Evolutionary conservation across 2,113 vertebrate species (phyloP).

Genomic region (Oostethus manadensis): DNA sequence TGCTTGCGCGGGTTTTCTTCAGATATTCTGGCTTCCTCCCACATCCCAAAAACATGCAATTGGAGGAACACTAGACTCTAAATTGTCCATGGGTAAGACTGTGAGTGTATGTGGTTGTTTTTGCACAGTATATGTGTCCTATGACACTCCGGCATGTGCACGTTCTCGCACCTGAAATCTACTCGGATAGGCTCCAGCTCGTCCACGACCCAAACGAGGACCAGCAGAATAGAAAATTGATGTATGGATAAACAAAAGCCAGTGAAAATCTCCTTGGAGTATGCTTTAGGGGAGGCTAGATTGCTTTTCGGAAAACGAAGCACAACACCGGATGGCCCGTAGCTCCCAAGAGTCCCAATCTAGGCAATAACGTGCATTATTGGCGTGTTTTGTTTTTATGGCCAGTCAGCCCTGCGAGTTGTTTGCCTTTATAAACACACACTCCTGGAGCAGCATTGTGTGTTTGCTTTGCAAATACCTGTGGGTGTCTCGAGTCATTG

Average conservation of each 20-base stretch:
- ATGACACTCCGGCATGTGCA: too few species aligned
- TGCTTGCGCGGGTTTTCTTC: too few species aligned
- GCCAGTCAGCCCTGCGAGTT: constrained; percentile 25
- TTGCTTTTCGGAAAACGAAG: constrained; percentile 53
- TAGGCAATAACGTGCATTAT: constrained; percentile 28
- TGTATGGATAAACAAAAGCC: constrained; percentile 40
- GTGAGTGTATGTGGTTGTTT: too few species aligned
- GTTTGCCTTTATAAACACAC: constrained; percentile 39
- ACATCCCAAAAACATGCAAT: too few species aligned
- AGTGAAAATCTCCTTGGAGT: constrained; percentile 41
- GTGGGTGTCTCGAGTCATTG: constrained; percentile 18
- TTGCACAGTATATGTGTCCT: too few species aligned
- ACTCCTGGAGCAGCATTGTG: constrained; percentile 13
- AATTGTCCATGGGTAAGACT: too few species aligned
- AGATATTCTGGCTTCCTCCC: too few species aligned
- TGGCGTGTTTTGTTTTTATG: background rate
- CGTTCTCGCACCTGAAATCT: too few species aligned
- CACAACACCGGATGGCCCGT: constrained; percentile 33
- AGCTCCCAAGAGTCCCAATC: constrained; percentile 38
- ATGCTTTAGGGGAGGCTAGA: constrained; percentile 32
- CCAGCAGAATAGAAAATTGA: too few species aligned
- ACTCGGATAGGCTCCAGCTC: too few species aligned
- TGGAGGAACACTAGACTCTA: too few species aligned
- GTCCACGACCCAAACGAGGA: too few species aligned
- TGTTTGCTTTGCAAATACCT: constrained; percentile 34